Base-by-base conservation (phyloP, 2,113 vertebrate genomes). In the Chunga burmeisteri region DNA sequence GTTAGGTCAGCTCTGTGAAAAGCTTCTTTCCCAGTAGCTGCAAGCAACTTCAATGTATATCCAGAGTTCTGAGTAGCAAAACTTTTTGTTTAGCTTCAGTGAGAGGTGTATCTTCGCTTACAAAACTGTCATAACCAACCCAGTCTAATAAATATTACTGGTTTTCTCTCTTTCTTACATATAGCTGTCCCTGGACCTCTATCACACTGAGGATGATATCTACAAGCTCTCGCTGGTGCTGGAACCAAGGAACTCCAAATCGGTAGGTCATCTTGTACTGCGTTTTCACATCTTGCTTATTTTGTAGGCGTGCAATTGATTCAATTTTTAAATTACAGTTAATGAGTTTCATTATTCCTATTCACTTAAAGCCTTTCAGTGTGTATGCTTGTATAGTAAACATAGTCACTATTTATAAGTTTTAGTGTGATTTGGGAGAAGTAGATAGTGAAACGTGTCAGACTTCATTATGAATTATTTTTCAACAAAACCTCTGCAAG, bases 131-230 rank as follows among this genome's bases (percentile, higher is more conserved):
- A 47, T 81, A 49, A 32, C 46, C 9, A 20, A 25, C 7, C 16
- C 52, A 36, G 59, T 25, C 32, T 70, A 66, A 82, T 55, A 46
- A 86, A 92, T 30, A 52, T 36, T 70, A 26, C 58, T 81, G 26
- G 6, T 73, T 80, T 82, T 93, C 26, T 32, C 15, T 92, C 65
- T 88, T 92, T 84, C 85, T 97, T 96, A 40, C 59, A 59, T 81
- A 10, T 92, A 99, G 99, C 98, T 99, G 88, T 99, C 99, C 68
- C 97, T 99, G 95, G 99, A 99, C 88, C 99, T 99, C 86, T 99
- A 99, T 94, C 99, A 99, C 94, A 99, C 99, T 17, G 99, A 99
- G 84, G 99, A 99, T 93, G 99, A 99, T 94, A 99, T 99, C 97
- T 99, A 99, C 94, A 99, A 99, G 93, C 98, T 99, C 52, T 99